phyloP scores from a whole-genome alignment of 1,140 invertebrate genomes.

The Heliconius melpomene region DNA sequence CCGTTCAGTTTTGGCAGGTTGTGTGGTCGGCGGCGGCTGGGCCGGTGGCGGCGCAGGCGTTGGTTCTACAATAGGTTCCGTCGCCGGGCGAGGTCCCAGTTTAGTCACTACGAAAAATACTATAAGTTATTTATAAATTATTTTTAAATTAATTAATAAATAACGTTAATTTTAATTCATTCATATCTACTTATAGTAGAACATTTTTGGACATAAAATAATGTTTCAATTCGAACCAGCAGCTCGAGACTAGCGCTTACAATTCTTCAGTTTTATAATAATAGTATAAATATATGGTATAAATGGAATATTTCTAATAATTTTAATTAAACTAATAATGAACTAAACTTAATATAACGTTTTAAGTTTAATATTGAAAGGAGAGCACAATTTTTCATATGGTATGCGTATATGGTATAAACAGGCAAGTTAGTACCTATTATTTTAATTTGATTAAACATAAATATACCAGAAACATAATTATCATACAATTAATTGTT shows the following conservation, averaged over 20 bases:
- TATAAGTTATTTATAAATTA: slow-evolving; percentile 45
- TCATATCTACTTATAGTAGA: too few species aligned
- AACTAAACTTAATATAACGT: too few species aligned
- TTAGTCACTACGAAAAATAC: slow-evolving; percentile 82
- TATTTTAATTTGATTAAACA: neutral
- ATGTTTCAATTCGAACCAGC: too few species aligned
- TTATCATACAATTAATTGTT: neutral
- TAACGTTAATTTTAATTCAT: neutral
- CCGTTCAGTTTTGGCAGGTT: slow-evolving; percentile 72
- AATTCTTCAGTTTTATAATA: too few species aligned
- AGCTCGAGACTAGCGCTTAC: too few species aligned
- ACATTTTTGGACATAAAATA: too few species aligned
- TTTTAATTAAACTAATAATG: too few species aligned
- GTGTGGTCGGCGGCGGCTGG: slow-evolving; percentile 63
- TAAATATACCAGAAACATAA: neutral
- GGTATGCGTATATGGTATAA: neutral
- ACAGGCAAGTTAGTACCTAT: neutral
- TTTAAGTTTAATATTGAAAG: too few species aligned
- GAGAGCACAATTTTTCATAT: too few species aligned
- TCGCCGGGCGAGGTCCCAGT: slow-evolving; percentile 83
- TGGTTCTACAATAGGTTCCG: slow-evolving; percentile 79
- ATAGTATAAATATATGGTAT: too few species aligned
- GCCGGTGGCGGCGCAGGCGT: slow-evolving; percentile 70
- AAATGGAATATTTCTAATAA: too few species aligned
- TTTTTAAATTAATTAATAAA: neutral